Evolutionary conservation across 2,797 vertebrate species (phyloP).

Genomic region (Rhinogobio ventralis): DNA sequence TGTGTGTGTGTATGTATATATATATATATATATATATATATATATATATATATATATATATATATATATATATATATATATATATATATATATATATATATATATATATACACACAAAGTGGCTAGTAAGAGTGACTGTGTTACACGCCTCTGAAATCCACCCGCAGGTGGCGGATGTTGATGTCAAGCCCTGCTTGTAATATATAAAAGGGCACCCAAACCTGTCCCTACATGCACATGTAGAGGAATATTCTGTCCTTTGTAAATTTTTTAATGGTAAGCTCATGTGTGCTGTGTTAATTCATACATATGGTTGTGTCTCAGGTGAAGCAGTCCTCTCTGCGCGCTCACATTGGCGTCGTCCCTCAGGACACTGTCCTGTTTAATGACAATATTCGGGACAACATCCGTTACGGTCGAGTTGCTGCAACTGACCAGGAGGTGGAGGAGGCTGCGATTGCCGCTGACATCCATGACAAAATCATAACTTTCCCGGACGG

Average conservation of each 20-base stretch:
- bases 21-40: too few relatives aligned
- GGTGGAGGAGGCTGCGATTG: conserved; percentile 88
- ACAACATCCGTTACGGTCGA: conserved; percentile 94
- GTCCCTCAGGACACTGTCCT: conserved; percentile 97
- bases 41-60: too few relatives aligned
- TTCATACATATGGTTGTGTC: not conserved
- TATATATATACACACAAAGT: too few relatives aligned
- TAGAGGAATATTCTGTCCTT: not conserved
- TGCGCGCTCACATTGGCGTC: conserved; percentile 92
- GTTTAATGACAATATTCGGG: conserved; percentile 91
- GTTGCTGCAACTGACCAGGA: conserved; percentile 84
- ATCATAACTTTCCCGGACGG: conserved; percentile 90
- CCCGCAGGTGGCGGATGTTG: too few relatives aligned
- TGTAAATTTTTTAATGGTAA: not conserved
- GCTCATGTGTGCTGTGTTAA: not conserved
- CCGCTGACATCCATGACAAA: conserved; percentile 91
- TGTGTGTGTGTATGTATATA: too few relatives aligned
- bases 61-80: too few relatives aligned
- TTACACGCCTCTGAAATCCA: too few relatives aligned
- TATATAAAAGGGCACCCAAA: not conserved
- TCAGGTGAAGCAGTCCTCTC: conserved; percentile 89
- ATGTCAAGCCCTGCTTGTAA: not conserved
- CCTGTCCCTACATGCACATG: not conserved
- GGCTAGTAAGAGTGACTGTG: too few relatives aligned
- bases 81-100: too few relatives aligned